A percentile compares a stretch with the other conserved stretches of the same genome.
These are phyloP conservation scores for Calameuta filiformis DNA, from an alignment of 2,888 invertebrate species.

Conservation along the genomic window DNA sequence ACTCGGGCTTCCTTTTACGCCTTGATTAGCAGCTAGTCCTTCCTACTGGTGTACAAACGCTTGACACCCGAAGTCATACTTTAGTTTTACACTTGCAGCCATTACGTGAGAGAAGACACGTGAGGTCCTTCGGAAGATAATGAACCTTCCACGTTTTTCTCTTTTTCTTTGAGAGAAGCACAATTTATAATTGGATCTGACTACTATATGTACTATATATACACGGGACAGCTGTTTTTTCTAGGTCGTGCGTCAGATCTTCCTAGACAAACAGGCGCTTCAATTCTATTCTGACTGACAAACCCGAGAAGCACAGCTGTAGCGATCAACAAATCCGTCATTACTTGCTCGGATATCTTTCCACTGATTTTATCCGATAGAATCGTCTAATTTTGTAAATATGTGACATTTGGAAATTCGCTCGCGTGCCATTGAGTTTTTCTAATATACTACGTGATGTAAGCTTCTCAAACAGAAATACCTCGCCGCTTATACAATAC, in stretches of 20 bases:
- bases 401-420: not conserved
- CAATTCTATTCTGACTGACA: not conserved
- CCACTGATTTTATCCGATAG: not conserved
- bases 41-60: not conserved
- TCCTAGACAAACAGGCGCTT: constrained; percentile 3
- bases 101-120: not conserved
- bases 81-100: not conserved
- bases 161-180: not conserved
- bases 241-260: constrained; percentile 7
- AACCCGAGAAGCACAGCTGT: not conserved
- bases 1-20: not conserved
- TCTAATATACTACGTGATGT: no score
- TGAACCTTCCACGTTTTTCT: constrained; percentile 7
- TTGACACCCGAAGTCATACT: not conserved
- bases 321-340: not conserved
- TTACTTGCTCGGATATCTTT: not conserved
- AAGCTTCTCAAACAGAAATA: no score
- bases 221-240: constrained; percentile 8
- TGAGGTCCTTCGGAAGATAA: not conserved
- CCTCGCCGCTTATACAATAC: no score
- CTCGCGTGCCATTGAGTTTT: not conserved
- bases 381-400: not conserved
- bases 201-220: constrained; percentile 9
- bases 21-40: not conserved
- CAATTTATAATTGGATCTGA: constrained; percentile 15